phyloP scores from a whole-genome alignment of 2,888 invertebrate species.

The Phyllotreta striolata region DNA sequence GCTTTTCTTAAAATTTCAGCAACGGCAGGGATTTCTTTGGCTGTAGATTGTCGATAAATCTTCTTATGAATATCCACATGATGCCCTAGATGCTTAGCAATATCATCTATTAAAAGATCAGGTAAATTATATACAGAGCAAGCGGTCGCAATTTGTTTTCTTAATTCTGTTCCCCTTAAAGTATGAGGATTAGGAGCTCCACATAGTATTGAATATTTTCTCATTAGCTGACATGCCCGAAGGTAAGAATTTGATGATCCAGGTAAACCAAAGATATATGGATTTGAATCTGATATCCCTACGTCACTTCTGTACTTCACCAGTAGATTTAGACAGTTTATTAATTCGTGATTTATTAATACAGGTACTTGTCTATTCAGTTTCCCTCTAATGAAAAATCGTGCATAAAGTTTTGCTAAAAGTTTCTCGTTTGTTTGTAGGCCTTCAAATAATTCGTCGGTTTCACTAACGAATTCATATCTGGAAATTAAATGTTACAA shows the following conservation, averaged over 20 bases:
- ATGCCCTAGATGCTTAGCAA: slow-evolving; percentile 17
- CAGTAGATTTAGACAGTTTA: slow-evolving; percentile 8
- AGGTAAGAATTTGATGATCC: slow-evolving; percentile 6
- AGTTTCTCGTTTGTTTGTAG: background rate
- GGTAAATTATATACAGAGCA: slow-evolving; percentile 17
- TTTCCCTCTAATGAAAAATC: slow-evolving; percentile 27
- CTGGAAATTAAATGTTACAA: background rate
- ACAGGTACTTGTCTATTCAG: slow-evolving; percentile 22
- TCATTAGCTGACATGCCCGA: slow-evolving; percentile 23
- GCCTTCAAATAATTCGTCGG: slow-evolving; percentile 3
- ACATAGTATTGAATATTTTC: slow-evolving; percentile 21
- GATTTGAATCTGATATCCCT: slow-evolving; percentile 12
- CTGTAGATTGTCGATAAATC: slow-evolving; percentile 20
- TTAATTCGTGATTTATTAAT: slow-evolving; percentile 8
- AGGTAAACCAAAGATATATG: slow-evolving; percentile 22
- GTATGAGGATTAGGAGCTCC: slow-evolving; percentile 23
- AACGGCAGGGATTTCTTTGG: background rate
- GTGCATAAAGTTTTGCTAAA: slow-evolving; percentile 4
- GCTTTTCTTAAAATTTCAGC: background rate
- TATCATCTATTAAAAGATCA: slow-evolving; percentile 3
- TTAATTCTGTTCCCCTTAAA: slow-evolving; percentile 19
- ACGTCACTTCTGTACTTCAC: slow-evolving; percentile 1
- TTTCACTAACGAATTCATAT: slow-evolving; percentile 14
- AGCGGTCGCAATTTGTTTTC: slow-evolving; percentile 28
- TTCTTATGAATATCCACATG: slow-evolving; percentile 15